Conservation (phyloP, 35 echinoderm and acorn worm species). For the Ophioderma brevispina region DNA sequence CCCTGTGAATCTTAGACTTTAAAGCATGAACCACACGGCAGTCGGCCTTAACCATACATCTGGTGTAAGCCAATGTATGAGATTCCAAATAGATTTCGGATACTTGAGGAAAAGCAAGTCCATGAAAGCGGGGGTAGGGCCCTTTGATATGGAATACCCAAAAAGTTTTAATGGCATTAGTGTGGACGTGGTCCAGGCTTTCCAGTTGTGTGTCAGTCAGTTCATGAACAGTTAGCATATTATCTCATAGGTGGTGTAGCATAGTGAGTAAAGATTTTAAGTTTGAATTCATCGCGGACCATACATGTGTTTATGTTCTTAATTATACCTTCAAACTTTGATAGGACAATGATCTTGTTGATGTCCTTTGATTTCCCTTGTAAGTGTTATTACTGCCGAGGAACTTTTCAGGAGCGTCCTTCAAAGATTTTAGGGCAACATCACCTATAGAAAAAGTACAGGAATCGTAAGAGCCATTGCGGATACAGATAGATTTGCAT, state of each 20-base stretch:
- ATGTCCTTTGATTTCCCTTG: not conserved
- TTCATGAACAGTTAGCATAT: constrained; percentile 27
- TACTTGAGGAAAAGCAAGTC: not conserved
- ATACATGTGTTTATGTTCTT: not conserved
- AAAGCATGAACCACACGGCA: constrained; percentile 20
- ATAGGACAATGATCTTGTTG: not conserved
- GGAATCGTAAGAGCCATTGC: not conserved
- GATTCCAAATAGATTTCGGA: constrained; percentile 36
- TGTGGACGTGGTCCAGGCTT: not conserved
- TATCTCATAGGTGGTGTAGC: constrained; percentile 3
- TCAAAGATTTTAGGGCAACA: not conserved
- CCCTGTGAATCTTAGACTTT: not conserved
- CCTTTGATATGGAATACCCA: constrained; percentile 1
- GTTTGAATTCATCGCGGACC: not conserved
- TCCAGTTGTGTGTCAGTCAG: not conserved
- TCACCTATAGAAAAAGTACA: constrained; percentile 16
- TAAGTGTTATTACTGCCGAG: not conserved
- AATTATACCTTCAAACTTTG: not conserved
- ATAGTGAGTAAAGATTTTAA: not conserved
- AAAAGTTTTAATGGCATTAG: constrained; percentile 9
- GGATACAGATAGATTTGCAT: constrained; percentile 30
- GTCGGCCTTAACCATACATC: not conserved
- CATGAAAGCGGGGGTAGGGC: not conserved
- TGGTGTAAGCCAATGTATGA: constrained; percentile 3
- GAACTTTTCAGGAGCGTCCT: constrained; percentile 19